Evolutionary conservation across 2,888 invertebrate genomes (phyloP), one percentile per base, ranked within the genome.

Genomic region (Nymphalis polychloros): DNA sequence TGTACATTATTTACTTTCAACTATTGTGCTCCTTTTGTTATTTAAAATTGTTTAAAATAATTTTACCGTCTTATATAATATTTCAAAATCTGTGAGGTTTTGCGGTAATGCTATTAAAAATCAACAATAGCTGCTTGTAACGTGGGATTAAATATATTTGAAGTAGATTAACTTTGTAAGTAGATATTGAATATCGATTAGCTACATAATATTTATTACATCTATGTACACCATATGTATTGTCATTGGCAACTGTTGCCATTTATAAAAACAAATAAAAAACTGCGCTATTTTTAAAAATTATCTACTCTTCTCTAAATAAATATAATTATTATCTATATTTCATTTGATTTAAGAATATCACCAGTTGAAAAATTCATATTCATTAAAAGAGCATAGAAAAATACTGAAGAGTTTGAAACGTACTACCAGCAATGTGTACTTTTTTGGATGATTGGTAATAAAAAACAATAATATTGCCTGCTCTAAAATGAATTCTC

Each of bases 211-310:
- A 70, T 69, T 63, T 27, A 50, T 64, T 19, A 62, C 53, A 67
- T 64, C 60, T 71, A 31, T 31, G 27, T 31, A 70, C 68, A 78
- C 47, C 61, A 62, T 23, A 48, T 64, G 79, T 88, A 87, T 88
- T 88, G 87, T 88, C 89, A 87, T 83, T 88, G 87, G 86, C 86
- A 86, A 87, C 76, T 75, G 75, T 76, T 81, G 80, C 82, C 79
- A 74, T 73, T 53, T 71, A 76, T 69, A 73, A 77, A 68, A 49
- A 65, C 8, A 64, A 59, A 49, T 67, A 49, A 69, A 68, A 72
- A 72, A 61, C 53, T 47, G 67, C 61, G 55, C 49, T 67, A 68
- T 19, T 62, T 66, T 61, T 52, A 68, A 57, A 64, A 23, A 41
- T 57, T 49, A 53, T 16, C 41, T 53, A n/a, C 17, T 41, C 4